Percentiles rank a stretch among this genome's conserved stretches.
Evolutionary conservation across 2,888 invertebrate species (phyloP).

Genomic region (Rambutsinella grinnellia): DNA sequence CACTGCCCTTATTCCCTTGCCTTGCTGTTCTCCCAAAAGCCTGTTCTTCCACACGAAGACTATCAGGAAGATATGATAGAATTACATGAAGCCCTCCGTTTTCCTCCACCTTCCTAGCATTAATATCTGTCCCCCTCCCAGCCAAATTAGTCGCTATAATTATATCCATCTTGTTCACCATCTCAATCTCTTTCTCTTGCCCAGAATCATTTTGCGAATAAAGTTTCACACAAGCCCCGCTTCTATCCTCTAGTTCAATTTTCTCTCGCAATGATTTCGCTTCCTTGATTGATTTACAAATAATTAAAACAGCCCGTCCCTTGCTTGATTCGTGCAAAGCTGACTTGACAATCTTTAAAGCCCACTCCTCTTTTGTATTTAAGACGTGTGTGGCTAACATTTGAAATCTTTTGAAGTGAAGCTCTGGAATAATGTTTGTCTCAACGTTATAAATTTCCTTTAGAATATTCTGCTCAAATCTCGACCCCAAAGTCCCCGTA

Average conservation of each 20-base stretch:
- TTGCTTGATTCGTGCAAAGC: neutral
- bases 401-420: neutral
- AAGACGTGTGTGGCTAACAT: constrained; percentile 1
- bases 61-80: constrained; percentile 69
- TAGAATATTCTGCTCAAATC: too few relatives aligned
- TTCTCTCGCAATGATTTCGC: neutral
- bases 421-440: constrained; percentile 67
- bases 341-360: neutral
- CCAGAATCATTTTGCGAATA: neutral
- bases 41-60: constrained; percentile 69
- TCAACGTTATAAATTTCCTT: constrained; percentile 67
- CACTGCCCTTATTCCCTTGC: constrained; percentile 68
- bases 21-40: constrained; percentile 69
- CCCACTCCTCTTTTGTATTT: neutral
- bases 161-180: constrained; percentile 63
- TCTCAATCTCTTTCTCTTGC: constrained; percentile 1
- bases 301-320: constrained; percentile 6
- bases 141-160: constrained; percentile 69
- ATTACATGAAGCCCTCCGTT: constrained; percentile 69
- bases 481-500: too few relatives aligned
- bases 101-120: constrained; percentile 64
- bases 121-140: constrained; percentile 69
- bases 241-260: constrained; percentile 9
- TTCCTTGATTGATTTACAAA: constrained; percentile 16
- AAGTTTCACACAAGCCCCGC: too few relatives aligned